Evolutionary conservation across 1,140 invertebrate genomes (phyloP).

Genomic region (Leptinotarsa lineolata): DNA sequence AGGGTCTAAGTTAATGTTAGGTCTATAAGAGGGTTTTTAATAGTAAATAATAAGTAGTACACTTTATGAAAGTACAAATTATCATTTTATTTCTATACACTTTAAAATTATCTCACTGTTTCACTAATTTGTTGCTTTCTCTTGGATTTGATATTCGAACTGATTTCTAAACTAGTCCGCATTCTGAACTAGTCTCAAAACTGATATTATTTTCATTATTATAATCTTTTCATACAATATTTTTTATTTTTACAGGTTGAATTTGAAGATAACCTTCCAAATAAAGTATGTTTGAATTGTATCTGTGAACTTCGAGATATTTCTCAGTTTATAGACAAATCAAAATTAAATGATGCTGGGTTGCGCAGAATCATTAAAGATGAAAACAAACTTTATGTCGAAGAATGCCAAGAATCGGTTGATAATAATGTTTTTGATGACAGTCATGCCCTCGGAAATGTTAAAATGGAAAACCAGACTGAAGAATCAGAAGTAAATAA

Average conservation of each 20-base stretch:
- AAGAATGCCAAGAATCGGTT: slow-evolving; percentile 26
- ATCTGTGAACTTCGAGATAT: slow-evolving; percentile 33
- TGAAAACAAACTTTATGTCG: slow-evolving; percentile 27
- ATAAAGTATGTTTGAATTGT: slow-evolving; percentile 34
- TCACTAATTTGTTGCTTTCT: too few relatives aligned
- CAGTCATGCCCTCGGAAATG: not conserved
- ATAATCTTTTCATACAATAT: not conserved
- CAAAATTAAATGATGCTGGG: slow-evolving; percentile 32
- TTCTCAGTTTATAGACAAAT: slow-evolving; percentile 33
- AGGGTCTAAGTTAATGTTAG: too few relatives aligned
- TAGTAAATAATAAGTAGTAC: too few relatives aligned
- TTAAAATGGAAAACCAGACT: slow-evolving; percentile 31
- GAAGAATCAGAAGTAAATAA: slow-evolving; percentile 23
- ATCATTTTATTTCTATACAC: too few relatives aligned
- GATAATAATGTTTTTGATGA: slow-evolving; percentile 10
- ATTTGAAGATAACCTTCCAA: slow-evolving; percentile 28
- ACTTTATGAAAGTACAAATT: too few relatives aligned
- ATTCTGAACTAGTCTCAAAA: too few relatives aligned
- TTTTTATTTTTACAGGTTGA: slow-evolving; percentile 28
- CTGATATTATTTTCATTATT: too few relatives aligned
- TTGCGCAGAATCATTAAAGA: slow-evolving; percentile 28
- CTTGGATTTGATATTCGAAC: too few relatives aligned
- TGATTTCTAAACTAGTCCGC: too few relatives aligned
- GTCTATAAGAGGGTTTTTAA: too few relatives aligned
- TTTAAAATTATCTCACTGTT: too few relatives aligned